These are phyloP conservation scores for Sebastes hubbsi DNA, from an alignment of 2,797 vertebrate genomes.

Conservation along the genomic window DNA sequence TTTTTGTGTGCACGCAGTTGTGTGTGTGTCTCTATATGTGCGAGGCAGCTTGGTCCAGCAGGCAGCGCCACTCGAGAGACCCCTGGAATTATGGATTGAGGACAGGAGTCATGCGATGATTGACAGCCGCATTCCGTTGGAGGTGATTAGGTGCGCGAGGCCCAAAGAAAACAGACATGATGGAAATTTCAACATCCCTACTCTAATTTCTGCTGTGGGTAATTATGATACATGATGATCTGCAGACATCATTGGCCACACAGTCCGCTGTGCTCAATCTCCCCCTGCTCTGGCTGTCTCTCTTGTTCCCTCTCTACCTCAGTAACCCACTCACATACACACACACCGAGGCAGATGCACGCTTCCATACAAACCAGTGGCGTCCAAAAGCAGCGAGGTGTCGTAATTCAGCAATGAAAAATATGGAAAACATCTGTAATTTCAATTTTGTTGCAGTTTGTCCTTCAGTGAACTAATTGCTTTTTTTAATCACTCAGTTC, in stretches of 20 bases:
- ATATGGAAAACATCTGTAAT: conserved; percentile 18
- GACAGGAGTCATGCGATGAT: conserved; percentile 77
- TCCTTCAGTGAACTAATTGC: not conserved
- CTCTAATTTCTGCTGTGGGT: conserved; percentile 78
- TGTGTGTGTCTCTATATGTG: conserved; percentile 4
- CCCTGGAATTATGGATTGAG: conserved; percentile 81
- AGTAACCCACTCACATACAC: not conserved
- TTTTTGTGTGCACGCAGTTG: conserved; percentile 23
- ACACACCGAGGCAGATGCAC: not conserved
- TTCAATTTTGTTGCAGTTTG: not conserved
- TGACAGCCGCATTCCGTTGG: conserved; percentile 77
- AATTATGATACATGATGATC: conserved; percentile 83
- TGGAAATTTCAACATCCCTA: conserved; percentile 80
- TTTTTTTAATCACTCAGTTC: not conserved
- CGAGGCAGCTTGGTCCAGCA: conserved; percentile 46
- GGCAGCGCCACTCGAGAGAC: conserved; percentile 63
- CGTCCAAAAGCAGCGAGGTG: conserved; percentile 11
- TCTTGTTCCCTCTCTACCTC: conserved; percentile 30
- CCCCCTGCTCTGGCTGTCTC: conserved; percentile 43
- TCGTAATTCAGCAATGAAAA: conserved; percentile 14
- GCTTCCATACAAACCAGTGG: conserved; percentile 23
- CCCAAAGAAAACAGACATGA: conserved; percentile 82
- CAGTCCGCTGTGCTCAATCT: conserved; percentile 62
- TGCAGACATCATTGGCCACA: conserved; percentile 78
- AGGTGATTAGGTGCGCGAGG: conserved; percentile 79